Evolutionary conservation across 2,888 invertebrate species (phyloP).

Genomic region (Chymomyza fuscimana): DNA sequence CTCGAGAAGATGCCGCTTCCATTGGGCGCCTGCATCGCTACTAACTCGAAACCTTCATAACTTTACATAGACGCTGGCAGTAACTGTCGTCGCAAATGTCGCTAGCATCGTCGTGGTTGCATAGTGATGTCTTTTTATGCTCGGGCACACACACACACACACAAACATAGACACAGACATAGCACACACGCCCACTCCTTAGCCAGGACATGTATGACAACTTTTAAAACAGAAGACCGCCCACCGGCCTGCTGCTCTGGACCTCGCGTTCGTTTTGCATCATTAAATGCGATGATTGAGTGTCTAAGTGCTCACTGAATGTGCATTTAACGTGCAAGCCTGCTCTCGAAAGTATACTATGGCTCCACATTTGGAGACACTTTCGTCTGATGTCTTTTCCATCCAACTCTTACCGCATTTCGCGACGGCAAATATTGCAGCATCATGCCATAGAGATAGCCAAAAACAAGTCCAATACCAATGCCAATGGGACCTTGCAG

Average conservation of each 20-base stretch:
- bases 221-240: conserved; percentile 26
- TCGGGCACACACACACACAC: conserved; percentile 11
- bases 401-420: conserved; percentile 75
- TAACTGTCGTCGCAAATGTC: conserved; percentile 75
- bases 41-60: conserved; percentile 48
- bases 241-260: conserved; percentile 28
- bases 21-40: conserved; percentile 23
- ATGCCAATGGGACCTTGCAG: conserved; percentile 83
- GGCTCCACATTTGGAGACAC: not conserved
- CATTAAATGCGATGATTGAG: conserved; percentile 73
- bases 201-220: conserved; percentile 28
- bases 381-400: conserved; percentile 4
- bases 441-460: conserved; percentile 83
- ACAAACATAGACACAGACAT: not conserved
- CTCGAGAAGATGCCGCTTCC: conserved; percentile 26
- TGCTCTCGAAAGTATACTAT: conserved; percentile 38
- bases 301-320: conserved; percentile 70
- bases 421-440: conserved; percentile 83
- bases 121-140: conserved; percentile 71
- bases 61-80: conserved; percentile 71
- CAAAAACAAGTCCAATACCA: conserved; percentile 83
- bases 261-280: conserved; percentile 56
- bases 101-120: conserved; percentile 48
- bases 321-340: conserved; percentile 56
- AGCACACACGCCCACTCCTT: conserved; percentile 3